A percentile compares a stretch with the other conserved stretches of the same genome.
Conservation (phyloP, 2,797 vertebrate genomes). For the Epinephelus awoara region DNA sequence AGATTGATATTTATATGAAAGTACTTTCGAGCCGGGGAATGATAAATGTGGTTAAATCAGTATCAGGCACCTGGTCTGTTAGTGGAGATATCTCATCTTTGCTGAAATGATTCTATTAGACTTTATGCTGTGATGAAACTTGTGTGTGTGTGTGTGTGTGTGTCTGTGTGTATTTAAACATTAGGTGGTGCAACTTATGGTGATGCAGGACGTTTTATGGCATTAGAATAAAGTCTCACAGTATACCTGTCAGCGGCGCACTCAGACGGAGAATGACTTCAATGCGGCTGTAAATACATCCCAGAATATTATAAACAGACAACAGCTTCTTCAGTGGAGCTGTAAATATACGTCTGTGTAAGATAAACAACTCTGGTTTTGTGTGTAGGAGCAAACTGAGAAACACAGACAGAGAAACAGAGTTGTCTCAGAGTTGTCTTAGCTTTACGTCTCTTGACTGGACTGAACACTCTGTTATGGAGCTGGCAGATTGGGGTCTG, state of each 20-base stretch:
- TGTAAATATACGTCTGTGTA: conserved; percentile 24
- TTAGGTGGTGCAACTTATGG: neutral
- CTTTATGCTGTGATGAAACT: neutral
- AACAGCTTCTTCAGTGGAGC: conserved; percentile 27
- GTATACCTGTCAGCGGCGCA: conserved; percentile 30
- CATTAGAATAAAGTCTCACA: conserved; percentile 18
- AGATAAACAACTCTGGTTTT: conserved; percentile 11
- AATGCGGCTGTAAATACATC: conserved; percentile 28
- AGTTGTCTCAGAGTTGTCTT: conserved; percentile 33
- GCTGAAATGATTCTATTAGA: neutral
- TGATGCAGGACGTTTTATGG: neutral
- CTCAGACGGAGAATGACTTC: conserved; percentile 35
- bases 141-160: neutral
- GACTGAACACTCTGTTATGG: conserved; percentile 26
- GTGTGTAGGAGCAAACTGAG: conserved; percentile 3
- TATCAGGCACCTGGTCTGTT: neutral
- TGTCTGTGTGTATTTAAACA: neutral
- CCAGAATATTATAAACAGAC: conserved; percentile 31
- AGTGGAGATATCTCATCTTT: neutral
- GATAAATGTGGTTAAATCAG: neutral
- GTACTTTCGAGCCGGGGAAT: neutral
- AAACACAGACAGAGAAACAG: conserved; percentile 3
- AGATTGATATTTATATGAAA: neutral
- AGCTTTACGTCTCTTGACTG: conserved; percentile 34
- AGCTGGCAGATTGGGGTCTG: conserved; percentile 40